phyloP scores from a whole-genome alignment of 2,113 vertebrate species.

The Heloderma charlesbogerti region DNA sequence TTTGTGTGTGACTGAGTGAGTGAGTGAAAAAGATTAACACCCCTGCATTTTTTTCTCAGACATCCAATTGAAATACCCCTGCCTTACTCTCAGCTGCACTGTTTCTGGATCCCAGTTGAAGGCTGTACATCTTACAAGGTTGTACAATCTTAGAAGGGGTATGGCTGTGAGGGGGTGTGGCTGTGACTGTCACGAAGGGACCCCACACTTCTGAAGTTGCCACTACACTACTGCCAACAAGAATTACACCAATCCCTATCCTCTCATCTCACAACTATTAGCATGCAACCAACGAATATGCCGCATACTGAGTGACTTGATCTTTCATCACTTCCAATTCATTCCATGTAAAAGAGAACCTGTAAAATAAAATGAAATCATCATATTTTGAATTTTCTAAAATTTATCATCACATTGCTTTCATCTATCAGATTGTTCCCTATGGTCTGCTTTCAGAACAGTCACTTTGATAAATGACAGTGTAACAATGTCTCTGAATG shows the following conservation, averaged over 20 bases:
- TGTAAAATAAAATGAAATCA: not conserved
- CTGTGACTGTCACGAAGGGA: too few relatives aligned
- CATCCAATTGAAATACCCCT: too few relatives aligned
- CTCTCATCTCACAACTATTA: not conserved
- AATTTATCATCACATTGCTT: not conserved
- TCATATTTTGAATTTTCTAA: not conserved
- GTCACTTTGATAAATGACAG: not conserved
- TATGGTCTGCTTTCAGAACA: not conserved
- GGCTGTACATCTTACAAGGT: too few relatives aligned
- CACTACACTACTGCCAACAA: too few relatives aligned
- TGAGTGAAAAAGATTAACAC: too few relatives aligned
- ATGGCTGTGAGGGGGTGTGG: too few relatives aligned
- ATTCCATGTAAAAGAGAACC: not conserved
- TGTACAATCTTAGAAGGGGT: too few relatives aligned
- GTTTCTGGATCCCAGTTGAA: too few relatives aligned
- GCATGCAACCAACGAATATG: not conserved
- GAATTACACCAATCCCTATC: not conserved
- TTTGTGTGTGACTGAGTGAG: too few relatives aligned
- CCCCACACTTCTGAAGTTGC: too few relatives aligned
- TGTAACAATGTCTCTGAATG: not conserved
- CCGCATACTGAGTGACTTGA: not conserved
- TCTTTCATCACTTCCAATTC: not conserved
- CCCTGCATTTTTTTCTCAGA: too few relatives aligned
- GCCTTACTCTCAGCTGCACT: too few relatives aligned
- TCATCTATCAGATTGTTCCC: not conserved